These are phyloP conservation scores for Takifugu rubripes DNA, from an alignment of 2,797 vertebrate genomes.

Conservation along the genomic window DNA sequence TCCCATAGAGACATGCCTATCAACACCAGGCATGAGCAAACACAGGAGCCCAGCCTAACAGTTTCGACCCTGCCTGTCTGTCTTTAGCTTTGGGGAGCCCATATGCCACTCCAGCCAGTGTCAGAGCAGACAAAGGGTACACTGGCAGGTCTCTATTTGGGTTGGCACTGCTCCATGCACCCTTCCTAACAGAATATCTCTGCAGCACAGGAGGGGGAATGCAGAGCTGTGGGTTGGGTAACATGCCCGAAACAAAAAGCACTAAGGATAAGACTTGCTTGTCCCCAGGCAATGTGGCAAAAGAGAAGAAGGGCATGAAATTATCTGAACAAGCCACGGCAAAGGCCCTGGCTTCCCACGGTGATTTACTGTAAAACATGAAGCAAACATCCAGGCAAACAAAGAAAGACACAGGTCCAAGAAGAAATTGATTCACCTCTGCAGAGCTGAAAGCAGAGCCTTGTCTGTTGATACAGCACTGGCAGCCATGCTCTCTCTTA, in stretches of 20 bases:
- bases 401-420: constrained; percentile 47
- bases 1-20: constrained; percentile 80
- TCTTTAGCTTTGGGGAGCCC: constrained; percentile 58
- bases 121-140: constrained; percentile 75
- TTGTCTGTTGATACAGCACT: constrained; percentile 45
- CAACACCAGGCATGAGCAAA: constrained; percentile 81
- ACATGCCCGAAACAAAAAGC: constrained; percentile 70
- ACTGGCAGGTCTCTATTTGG: constrained; percentile 81
- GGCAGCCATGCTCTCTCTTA: constrained; percentile 27
- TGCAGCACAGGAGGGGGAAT: constrained; percentile 33
- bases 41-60: constrained; percentile 75
- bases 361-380: constrained; percentile 78
- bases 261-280: constrained; percentile 46
- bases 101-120: constrained; percentile 66
- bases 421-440: constrained; percentile 58
- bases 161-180: constrained; percentile 67
- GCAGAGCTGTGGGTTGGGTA: constrained; percentile 58
- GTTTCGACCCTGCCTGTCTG: constrained; percentile 58
- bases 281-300: constrained; percentile 60
- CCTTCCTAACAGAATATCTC: constrained; percentile 61
- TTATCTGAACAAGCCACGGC: constrained; percentile 64
- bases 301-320: constrained; percentile 76
- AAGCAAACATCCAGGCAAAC: constrained; percentile 57
- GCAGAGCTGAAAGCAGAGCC: constrained; percentile 69
- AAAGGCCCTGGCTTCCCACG: constrained; percentile 74